These are phyloP conservation scores for Hirtodrosophila confusa DNA, from an alignment of 2,888 invertebrate species.

Conservation along the genomic window DNA sequence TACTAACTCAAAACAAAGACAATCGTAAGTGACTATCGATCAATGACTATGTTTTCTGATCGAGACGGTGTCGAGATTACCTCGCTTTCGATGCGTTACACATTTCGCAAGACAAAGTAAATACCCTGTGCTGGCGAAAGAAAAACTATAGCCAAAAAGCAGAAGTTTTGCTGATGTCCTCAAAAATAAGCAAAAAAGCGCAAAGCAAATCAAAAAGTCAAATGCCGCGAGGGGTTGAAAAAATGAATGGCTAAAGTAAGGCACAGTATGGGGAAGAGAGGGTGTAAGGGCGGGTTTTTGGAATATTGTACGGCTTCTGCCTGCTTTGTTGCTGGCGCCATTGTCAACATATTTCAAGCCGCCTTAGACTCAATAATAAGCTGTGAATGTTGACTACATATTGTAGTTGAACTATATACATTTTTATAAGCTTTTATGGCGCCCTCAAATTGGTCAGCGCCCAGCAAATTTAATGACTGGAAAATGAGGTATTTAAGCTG, in stretches of 20 bases:
- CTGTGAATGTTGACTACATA: slow-evolving; percentile 51
- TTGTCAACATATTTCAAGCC: slow-evolving; percentile 78
- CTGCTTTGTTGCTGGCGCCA: slow-evolving; percentile 72
- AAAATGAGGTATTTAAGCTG: slow-evolving; percentile 78
- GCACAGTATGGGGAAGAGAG: slow-evolving; percentile 6
- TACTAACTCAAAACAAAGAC: too few species aligned
- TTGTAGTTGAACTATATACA: slow-evolving; percentile 40
- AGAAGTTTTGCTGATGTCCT: slow-evolving; percentile 69
- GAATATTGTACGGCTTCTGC: slow-evolving; percentile 22
- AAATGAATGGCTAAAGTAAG: slow-evolving; percentile 23
- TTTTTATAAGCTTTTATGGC: slow-evolving; percentile 63
- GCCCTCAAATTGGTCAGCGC: slow-evolving; percentile 70
- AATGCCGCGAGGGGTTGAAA: slow-evolving; percentile 73
- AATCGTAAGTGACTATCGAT: too few species aligned
- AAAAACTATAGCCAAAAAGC: slow-evolving; percentile 40
- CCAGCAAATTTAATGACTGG: slow-evolving; percentile 75
- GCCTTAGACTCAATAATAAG: slow-evolving; percentile 73
- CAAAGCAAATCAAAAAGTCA: slow-evolving; percentile 70
- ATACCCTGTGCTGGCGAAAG: neutral
- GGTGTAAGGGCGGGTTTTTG: slow-evolving; percentile 3
- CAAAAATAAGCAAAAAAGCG: slow-evolving; percentile 48
- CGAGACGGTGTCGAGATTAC: too few species aligned
- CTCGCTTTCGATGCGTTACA: too few species aligned
- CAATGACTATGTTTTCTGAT: too few species aligned
- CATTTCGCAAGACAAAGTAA: too few species aligned